Conservation (phyloP, 2,888 invertebrate genomes). For the Plutella xylostella region DNA sequence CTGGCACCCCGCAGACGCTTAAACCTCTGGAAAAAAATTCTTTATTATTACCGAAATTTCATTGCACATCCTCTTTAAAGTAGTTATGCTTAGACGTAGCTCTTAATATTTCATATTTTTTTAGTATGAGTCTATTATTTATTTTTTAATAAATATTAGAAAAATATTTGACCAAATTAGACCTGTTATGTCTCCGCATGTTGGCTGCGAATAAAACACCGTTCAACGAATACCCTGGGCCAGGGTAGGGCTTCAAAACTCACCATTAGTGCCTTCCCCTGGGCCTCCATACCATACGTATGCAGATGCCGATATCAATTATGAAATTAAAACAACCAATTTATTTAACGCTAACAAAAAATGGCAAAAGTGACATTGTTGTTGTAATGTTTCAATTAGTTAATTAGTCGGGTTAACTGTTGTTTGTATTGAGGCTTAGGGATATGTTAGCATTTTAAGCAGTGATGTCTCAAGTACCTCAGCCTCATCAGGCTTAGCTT, state of each 20-base stretch:
- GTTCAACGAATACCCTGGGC: background rate
- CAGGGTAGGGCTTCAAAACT: background rate
- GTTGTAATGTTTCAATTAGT: background rate
- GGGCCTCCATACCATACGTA: constrained; percentile 14
- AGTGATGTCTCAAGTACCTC: too few species aligned
- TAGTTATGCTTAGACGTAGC: too few species aligned
- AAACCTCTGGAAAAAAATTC: background rate
- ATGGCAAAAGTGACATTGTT: too few species aligned
- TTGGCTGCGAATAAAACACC: constrained; percentile 12
- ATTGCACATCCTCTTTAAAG: too few species aligned
- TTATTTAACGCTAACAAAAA: background rate
- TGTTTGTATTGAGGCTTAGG: too few species aligned
- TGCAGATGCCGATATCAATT: constrained; percentile 20
- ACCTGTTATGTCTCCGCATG: constrained; percentile 24
- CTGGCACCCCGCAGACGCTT: background rate
- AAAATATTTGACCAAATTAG: constrained; percentile 11
- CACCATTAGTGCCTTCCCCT: constrained; percentile 17
- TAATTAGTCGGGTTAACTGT: background rate
- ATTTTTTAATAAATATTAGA: background rate
- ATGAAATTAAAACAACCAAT: constrained; percentile 21
- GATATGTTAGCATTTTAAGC: too few species aligned
- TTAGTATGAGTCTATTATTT: background rate
- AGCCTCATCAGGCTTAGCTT: too few species aligned
- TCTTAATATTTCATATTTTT: too few species aligned
- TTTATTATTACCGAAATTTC: background rate